Evolutionary conservation across 35 echinoderm and acorn worm species (phyloP), one percentile per base, ranked within the genome.

Genomic region (Strongylocentrotus purpuratus): DNA sequence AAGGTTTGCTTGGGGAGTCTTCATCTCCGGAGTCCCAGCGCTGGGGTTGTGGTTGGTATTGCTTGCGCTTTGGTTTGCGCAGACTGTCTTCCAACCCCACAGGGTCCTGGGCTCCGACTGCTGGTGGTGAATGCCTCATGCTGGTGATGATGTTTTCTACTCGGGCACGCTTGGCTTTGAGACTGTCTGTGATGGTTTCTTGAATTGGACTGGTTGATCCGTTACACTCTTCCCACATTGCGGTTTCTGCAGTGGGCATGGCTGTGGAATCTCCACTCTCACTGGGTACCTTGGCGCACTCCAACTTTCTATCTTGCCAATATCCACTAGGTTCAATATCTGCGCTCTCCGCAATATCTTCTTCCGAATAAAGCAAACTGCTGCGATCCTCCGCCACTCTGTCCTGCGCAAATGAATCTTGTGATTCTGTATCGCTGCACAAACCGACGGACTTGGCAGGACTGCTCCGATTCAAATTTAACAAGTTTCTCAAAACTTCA

Each of bases 101-200:
- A 61, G 93, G 71, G 22, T 95, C 86, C 33, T 46, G 88, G 85
- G 70, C 94, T 31, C 91, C 58, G 17, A 91, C 78, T 35, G 85
- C 61, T 61, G 94, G 90, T 11, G 98, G 96, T 35, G 97, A 97
- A 31, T 97, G 94, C 58, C 97, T 96, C 98, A 99, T 99, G 45
- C 96, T 97, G 46, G 97, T 98, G 70, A 99, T 97, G 60, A 99
- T 99, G 94, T 99, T 99, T 60, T 99, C 98, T 8, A 99, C 98
- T 48, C 98, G 95, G n/a, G 98, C 98, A 52, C 96, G 95, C 71
- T 99, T 99, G 3, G 98, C 98, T 90, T 97, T 95, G 18, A 96
- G 87, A 94, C 95, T 95, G 32, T 98, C 97, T 94, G 93, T 71
- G 25, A 91, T 94, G 70, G 94, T 92, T 94, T 94, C 94, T 70